Evolutionary conservation across 2,797 vertebrate species (phyloP).

Genomic region (Garrulus glandarius): DNA sequence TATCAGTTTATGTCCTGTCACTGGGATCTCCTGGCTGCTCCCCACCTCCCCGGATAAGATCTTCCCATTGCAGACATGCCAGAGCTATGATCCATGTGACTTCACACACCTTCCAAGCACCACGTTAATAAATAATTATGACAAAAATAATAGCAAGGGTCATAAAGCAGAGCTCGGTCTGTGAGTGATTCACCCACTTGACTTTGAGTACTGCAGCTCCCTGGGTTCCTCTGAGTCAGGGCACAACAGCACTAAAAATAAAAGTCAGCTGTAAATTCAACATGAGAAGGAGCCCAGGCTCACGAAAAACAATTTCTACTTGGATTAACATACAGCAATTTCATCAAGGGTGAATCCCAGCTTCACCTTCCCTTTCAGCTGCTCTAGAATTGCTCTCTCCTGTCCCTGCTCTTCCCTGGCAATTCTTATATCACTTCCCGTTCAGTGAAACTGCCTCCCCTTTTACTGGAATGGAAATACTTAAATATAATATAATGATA

Average conservation of each 20-base stretch:
- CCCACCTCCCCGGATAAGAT: neutral
- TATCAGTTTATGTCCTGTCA: neutral
- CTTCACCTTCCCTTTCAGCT: neutral
- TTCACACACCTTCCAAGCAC: neutral
- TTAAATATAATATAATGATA: accelerated
- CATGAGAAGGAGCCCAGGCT: neutral
- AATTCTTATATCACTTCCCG: neutral
- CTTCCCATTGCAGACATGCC: neutral
- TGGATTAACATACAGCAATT: neutral
- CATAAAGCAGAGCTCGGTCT: neutral
- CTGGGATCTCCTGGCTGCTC: neutral
- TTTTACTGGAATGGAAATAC: neutral
- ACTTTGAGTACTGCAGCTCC: neutral
- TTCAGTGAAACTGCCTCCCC: neutral
- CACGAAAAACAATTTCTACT: neutral
- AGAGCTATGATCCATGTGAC: neutral
- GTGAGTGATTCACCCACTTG: neutral
- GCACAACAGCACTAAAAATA: neutral
- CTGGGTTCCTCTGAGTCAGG: neutral
- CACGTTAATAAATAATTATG: neutral
- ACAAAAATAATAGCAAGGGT: neutral
- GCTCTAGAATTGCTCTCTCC: neutral
- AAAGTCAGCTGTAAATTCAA: neutral
- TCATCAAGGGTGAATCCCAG: neutral
- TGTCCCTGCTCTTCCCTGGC: neutral